A percentile compares a stretch with the other conserved stretches of the same genome.
Evolutionary conservation across 2,888 invertebrate species (phyloP).

Genomic region (Sylvicola cinctus): DNA sequence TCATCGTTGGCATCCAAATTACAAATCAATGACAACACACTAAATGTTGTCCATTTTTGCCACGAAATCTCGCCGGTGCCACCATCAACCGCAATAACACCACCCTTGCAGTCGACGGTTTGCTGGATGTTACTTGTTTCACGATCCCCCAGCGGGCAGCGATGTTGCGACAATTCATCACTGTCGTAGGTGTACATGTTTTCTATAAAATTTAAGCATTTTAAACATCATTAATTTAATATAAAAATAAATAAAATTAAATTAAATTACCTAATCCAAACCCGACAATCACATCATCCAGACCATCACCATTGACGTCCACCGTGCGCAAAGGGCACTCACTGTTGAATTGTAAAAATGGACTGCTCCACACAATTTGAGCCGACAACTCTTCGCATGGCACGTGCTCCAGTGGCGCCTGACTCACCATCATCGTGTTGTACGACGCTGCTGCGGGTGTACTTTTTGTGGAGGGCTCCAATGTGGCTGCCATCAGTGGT

Average conservation of each 20-base stretch:
- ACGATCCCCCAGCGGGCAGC: background rate
- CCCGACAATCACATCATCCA: constrained; percentile 52
- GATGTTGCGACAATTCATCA: no score
- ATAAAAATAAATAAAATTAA: no score
- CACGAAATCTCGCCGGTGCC: constrained; percentile 46
- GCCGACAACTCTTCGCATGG: constrained; percentile 24
- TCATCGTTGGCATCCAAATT: constrained; percentile 47
- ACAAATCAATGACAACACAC: constrained; percentile 54
- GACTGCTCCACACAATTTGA: constrained; percentile 37
- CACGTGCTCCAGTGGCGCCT: constrained; percentile 18
- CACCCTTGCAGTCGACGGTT: constrained; percentile 43
- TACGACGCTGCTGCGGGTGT: no score
- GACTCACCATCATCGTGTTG: constrained; percentile 18
- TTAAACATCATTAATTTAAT: no score
- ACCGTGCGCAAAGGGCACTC: constrained; percentile 50
- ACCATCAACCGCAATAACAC: constrained; percentile 56
- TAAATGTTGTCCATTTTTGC: constrained; percentile 50
- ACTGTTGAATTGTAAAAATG: constrained; percentile 45
- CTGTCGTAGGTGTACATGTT: no score
- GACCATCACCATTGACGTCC: constrained; percentile 49
- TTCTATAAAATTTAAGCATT: no score
- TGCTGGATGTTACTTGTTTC: constrained; percentile 4
- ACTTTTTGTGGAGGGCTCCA: no score
- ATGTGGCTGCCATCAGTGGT: no score
- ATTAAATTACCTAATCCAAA: constrained; percentile 44